Evolutionary conservation across 2,113 vertebrate genomes (phyloP).

Genomic region (Syngnathus floridae): DNA sequence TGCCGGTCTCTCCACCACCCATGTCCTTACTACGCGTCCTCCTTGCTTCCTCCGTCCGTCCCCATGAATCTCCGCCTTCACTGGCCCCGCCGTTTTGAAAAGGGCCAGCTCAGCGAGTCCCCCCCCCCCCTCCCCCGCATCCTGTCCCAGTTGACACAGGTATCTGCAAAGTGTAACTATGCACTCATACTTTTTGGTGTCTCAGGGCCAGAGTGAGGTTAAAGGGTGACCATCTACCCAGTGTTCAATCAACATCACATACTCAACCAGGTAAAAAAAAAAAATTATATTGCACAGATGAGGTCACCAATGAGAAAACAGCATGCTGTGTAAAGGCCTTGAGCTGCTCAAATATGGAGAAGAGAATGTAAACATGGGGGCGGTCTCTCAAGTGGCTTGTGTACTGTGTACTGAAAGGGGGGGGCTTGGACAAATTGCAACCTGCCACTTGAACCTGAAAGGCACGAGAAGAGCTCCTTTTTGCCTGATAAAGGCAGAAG

Average conservation of each 20-base stretch:
- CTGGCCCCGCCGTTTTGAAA: conserved; percentile 26
- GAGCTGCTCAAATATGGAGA: conserved; percentile 66
- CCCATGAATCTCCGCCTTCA: conserved; percentile 49
- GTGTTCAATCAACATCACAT: neutral
- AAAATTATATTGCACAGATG: conserved; percentile 14
- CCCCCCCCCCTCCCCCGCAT: conserved; percentile 20
- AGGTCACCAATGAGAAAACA: conserved; percentile 29
- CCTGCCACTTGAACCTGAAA: conserved; percentile 65
- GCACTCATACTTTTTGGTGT: too few species aligned
- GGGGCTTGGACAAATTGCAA: conserved; percentile 41
- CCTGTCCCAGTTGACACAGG: conserved; percentile 45
- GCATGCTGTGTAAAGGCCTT: conserved; percentile 51
- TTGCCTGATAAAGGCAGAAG: conserved; percentile 2
- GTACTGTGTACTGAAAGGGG: conserved; percentile 37
- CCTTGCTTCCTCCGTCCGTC: conserved; percentile 31
- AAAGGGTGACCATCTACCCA: conserved; percentile 49
- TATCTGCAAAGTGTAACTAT: conserved; percentile 34
- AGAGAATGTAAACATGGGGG: conserved; percentile 79
- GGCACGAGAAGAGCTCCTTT: neutral
- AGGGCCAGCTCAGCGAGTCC: conserved; percentile 18
- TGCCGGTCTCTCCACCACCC: conserved; percentile 18
- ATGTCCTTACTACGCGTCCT: conserved; percentile 20
- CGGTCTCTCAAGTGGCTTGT: conserved; percentile 44
- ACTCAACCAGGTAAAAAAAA: conserved; percentile 21
- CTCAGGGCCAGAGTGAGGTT: conserved; percentile 16